These are phyloP conservation scores for Elegia similella DNA, from an alignment of 2,888 invertebrate genomes.

Conservation along the genomic window DNA sequence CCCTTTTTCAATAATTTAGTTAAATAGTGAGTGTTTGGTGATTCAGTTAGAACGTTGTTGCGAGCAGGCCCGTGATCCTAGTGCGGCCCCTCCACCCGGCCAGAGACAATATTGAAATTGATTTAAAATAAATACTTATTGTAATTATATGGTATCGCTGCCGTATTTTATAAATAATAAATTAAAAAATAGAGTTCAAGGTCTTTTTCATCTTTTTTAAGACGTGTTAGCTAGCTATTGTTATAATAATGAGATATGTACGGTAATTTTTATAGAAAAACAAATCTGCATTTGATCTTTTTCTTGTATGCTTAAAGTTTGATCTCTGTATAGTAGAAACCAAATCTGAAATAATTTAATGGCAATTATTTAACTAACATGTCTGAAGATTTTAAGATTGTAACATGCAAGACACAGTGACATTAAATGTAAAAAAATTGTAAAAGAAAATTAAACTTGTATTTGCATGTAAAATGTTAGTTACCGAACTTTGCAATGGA, in stretches of 20 bases:
- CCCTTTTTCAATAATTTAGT: slow-evolving; percentile 75
- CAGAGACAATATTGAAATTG: slow-evolving; percentile 81
- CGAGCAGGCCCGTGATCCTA: slow-evolving; percentile 51
- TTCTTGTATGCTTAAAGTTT: slow-evolving; percentile 54
- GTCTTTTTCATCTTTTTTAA: slow-evolving; percentile 81
- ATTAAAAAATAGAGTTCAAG: slow-evolving; percentile 66
- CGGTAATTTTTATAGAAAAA: slow-evolving; percentile 75
- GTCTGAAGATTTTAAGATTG: slow-evolving; percentile 38
- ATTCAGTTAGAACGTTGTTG: slow-evolving; percentile 59
- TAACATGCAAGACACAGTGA: slow-evolving; percentile 30
- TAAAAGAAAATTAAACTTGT: slow-evolving; percentile 41
- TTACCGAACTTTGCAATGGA: slow-evolving; percentile 48
- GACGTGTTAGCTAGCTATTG: slow-evolving; percentile 78
- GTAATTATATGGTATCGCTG: slow-evolving; percentile 78
- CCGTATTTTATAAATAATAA: slow-evolving; percentile 78
- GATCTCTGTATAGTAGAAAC: slow-evolving; percentile 73
- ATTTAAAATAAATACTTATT: slow-evolving; percentile 78
- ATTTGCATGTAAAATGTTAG: slow-evolving; percentile 51
- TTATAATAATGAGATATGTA: slow-evolving; percentile 77
- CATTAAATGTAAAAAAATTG: slow-evolving; percentile 36
- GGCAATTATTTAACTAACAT: slow-evolving; percentile 37
- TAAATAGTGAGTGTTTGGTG: slow-evolving; percentile 76
- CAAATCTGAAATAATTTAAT: slow-evolving; percentile 61
- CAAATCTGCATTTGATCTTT: slow-evolving; percentile 73
- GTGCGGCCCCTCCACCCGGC: slow-evolving; percentile 58